Percentiles rank a stretch among this genome's conserved stretches.
Conservation (phyloP, 2,888 invertebrate species). For the Polydrusus cervinus region DNA sequence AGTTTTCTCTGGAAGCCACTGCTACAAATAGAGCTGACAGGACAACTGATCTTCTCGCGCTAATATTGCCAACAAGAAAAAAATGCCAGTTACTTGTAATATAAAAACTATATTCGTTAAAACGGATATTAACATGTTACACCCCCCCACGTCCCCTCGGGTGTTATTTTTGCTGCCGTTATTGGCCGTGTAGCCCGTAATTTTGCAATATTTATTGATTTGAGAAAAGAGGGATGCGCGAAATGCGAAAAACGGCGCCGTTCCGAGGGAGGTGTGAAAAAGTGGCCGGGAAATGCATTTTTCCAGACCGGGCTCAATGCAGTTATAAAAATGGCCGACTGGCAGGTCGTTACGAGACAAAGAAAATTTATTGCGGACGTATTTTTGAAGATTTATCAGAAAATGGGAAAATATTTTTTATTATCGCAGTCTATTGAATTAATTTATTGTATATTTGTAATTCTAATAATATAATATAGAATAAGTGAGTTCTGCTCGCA, state of each 20-base stretch:
- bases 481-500: too few relatives aligned
- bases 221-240: slow-evolving; percentile 49
- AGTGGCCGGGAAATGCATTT: slow-evolving; percentile 53
- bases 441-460: too few relatives aligned
- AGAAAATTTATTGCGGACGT: not conserved
- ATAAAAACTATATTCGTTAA: not conserved
- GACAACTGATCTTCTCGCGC: too few relatives aligned
- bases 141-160: not conserved
- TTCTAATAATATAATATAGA: too few relatives aligned
- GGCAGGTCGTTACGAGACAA: slow-evolving; percentile 8
- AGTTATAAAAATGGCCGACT: slow-evolving; percentile 45
- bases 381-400: too few relatives aligned
- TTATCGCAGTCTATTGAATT: too few relatives aligned
- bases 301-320: slow-evolving; percentile 39
- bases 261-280: slow-evolving; percentile 52
- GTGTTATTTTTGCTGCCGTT: slow-evolving; percentile 16
- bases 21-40: too few relatives aligned
- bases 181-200: slow-evolving; percentile 44
- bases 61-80: too few relatives aligned
- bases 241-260: slow-evolving; percentile 47
- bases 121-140: not conserved
- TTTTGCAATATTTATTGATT: slow-evolving; percentile 55
- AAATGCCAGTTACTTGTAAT: too few relatives aligned
- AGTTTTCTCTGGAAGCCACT: too few relatives aligned
- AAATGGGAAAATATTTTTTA: too few relatives aligned